Conservation (phyloP, 2,797 vertebrate species). For the Manis javanica region DNA sequence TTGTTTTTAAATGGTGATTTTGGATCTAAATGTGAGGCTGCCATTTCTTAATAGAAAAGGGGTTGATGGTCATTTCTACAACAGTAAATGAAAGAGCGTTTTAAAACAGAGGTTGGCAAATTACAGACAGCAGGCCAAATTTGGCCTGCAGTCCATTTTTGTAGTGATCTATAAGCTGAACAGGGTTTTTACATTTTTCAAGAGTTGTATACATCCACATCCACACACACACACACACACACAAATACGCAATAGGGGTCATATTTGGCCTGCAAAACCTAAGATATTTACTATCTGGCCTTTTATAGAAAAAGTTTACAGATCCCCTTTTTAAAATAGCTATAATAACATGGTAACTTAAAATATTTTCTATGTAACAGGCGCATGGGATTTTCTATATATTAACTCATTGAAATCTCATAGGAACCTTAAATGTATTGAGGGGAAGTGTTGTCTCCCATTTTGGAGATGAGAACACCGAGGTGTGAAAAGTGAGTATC, state of each 20-base stretch:
- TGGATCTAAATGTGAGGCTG: neutral
- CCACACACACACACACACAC: neutral
- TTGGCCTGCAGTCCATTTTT: neutral
- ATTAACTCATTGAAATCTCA: neutral
- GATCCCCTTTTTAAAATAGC: neutral
- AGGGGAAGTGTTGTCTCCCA: neutral
- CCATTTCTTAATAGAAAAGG: slow-evolving; percentile 32
- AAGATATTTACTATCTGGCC: neutral
- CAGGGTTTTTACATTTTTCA: neutral
- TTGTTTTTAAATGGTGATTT: slow-evolving; percentile 30
- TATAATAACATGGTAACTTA: slow-evolving; percentile 1
- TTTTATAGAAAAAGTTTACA: neutral
- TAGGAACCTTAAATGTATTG: neutral
- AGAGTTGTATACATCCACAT: neutral
- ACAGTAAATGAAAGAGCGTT: neutral
- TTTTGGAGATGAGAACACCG: neutral
- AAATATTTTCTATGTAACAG: neutral
- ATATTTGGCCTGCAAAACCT: neutral
- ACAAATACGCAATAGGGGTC: neutral
- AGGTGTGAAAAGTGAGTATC: neutral
- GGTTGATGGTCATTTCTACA: neutral
- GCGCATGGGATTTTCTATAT: neutral
- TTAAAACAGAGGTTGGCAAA: neutral
- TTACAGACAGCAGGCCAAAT: neutral
- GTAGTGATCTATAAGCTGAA: neutral